Base-by-base conservation (phyloP, 2,888 invertebrate species). In the Hyles lineata region DNA sequence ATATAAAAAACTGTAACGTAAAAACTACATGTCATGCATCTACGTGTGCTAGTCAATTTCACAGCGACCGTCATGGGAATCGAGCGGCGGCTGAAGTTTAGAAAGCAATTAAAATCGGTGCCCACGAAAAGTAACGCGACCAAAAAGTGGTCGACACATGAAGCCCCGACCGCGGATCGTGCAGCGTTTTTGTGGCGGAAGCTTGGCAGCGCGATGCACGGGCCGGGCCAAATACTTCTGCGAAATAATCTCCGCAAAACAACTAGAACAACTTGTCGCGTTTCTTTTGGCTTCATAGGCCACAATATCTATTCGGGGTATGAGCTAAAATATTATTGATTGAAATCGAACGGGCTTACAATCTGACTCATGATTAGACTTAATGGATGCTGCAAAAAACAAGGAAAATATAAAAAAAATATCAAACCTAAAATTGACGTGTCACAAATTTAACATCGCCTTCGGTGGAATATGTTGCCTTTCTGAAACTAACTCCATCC, bases 21-120 rank as follows among this genome's bases (percentile, higher is more conserved):
- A 93, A 93, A 94, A 92, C 92, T 91, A 93, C 94, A 92, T 92
- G 94, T 94, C 94, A 94, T 93, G 94, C 92, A 93, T 92, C 92
- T 92, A 92, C 92, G 93, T 93, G 92, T 93, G 93, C 91, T 90
- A 89, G 92, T 91, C 92, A 89, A 92, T 93, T 93, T 93, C 92
- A 92, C 91, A 90, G 91, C 89, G 90, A 88, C 90, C 89, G 93
- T 91, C 94, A 92, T 94, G 94, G 93, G 94, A 94, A 93, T 93
- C 89, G 89, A 90, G 88, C 89, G 90, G 89, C 91, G 91, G 91
- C 91, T 91, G 88, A 89, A 90, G 87, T 92, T 91, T 91, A 90
- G 92, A 93, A 94, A 93, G 93, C 91, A 94, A 94, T 94, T 94
- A 94, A 92, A 93, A 91, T 92, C 84, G 78, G 88, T 91, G 90